Conservation (phyloP, 1,140 invertebrate species). For the Cecropterus lyciades region DNA sequence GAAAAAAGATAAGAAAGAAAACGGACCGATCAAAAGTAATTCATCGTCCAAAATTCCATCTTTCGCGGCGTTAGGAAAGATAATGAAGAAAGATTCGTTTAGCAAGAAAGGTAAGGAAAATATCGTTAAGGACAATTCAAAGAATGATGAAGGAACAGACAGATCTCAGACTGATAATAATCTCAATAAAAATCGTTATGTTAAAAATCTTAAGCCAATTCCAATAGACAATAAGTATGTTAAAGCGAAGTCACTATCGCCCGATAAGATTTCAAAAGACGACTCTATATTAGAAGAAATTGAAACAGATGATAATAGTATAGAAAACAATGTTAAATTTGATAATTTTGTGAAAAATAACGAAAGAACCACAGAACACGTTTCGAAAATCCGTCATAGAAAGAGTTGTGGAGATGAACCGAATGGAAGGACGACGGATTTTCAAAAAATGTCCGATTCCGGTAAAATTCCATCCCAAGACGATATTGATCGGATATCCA, state of each 20-base stretch:
- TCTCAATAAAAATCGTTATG: conserved; percentile 65
- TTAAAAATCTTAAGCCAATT: conserved; percentile 72
- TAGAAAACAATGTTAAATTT: conserved; percentile 43
- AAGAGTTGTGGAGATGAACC: conserved; percentile 82
- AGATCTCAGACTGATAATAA: conserved; percentile 31
- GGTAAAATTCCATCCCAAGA: conserved; percentile 89
- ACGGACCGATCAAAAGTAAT: conserved; percentile 69
- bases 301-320: conserved; percentile 32
- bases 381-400: conserved; percentile 51
- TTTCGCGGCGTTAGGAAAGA: conserved; percentile 78
- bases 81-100: conserved; percentile 81
- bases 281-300: conserved; percentile 60
- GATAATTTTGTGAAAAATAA: conserved; percentile 36
- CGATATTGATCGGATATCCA: conserved; percentile 94
- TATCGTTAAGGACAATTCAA: conserved; percentile 55
- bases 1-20: conserved; percentile 67
- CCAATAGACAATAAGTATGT: conserved; percentile 74
- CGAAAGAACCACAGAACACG: not conserved
- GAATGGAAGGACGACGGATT: conserved; percentile 53
- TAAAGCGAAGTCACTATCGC: conserved; percentile 72
- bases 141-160: conserved; percentile 41
- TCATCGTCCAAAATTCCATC: conserved; percentile 80
- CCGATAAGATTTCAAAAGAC: conserved; percentile 68
- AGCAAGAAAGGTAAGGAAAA: conserved; percentile 66
- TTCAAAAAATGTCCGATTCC: conserved; percentile 68